Conservation (phyloP, 2,797 vertebrate species). For the Taeniopygia guttata region DNA sequence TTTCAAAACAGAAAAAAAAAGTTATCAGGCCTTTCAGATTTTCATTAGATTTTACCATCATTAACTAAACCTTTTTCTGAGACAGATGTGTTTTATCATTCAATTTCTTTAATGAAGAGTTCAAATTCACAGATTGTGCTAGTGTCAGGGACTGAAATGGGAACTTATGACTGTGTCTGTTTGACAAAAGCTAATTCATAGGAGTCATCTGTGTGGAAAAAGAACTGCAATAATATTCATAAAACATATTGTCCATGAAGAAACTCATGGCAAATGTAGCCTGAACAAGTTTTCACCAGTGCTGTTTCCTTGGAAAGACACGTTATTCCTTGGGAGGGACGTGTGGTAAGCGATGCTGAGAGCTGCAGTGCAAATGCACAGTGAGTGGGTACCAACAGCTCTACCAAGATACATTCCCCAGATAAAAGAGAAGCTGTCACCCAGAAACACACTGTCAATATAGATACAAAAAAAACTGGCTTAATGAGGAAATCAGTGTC, state of each 20-base stretch:
- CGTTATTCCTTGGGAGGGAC: neutral
- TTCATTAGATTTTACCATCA: neutral
- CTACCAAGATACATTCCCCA: neutral
- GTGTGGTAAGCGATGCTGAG: neutral
- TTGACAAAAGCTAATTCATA: conserved; percentile 22
- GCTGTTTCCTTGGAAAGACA: neutral
- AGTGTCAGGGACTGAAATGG: neutral
- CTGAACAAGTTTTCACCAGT: neutral
- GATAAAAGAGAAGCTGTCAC: neutral
- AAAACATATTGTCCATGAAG: neutral
- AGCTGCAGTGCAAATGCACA: neutral
- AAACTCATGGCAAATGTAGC: neutral
- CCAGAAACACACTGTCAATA: neutral
- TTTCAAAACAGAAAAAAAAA: neutral
- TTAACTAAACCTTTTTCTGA: conserved; percentile 17
- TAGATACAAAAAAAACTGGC: neutral
- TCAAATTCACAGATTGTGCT: neutral
- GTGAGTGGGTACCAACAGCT: neutral
- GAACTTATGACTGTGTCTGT: neutral
- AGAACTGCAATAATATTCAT: neutral
- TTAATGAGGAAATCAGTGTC: neutral
- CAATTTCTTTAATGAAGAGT: neutral
- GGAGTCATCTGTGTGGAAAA: conserved; percentile 2
- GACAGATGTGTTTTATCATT: neutral
- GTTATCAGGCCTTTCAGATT: neutral